These are phyloP conservation scores for Takifugu rubripes DNA, from an alignment of 2,797 vertebrate species.

Conservation along the genomic window DNA sequence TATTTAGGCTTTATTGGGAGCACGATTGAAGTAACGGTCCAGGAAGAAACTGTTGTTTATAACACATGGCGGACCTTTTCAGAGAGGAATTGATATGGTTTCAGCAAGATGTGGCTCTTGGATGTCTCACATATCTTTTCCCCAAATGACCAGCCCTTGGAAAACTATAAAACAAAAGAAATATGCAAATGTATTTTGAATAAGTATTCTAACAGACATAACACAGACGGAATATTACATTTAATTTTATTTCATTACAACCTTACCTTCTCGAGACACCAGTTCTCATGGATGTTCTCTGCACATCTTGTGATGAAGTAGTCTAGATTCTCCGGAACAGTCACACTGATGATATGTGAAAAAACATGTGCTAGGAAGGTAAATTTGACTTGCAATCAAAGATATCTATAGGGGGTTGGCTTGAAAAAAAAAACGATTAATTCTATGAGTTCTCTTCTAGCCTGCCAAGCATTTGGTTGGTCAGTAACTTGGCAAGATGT, in stretches of 20 bases:
- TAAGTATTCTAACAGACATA: too few relatives aligned
- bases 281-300: constrained; percentile 92
- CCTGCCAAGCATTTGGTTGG: too few relatives aligned
- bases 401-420: background rate
- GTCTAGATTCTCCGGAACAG: constrained; percentile 90
- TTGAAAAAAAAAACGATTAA: too few relatives aligned
- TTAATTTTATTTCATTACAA: too few relatives aligned
- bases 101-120: constrained; percentile 88
- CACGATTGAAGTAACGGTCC: too few relatives aligned
- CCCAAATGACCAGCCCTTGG: constrained; percentile 88
- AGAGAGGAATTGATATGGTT: constrained; percentile 87
- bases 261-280: constrained; percentile 94
- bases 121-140: constrained; percentile 86
- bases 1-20: too few relatives aligned
- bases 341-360: constrained; percentile 74
- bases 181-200: background rate
- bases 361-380: background rate
- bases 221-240: background rate
- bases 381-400: background rate
- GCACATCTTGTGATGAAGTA: constrained; percentile 93
- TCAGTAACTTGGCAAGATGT: too few relatives aligned
- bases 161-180: constrained; percentile 76
- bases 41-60: too few relatives aligned
- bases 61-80: constrained; percentile 75
- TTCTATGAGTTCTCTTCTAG: too few relatives aligned